Percentiles rank a stretch among this genome's conserved stretches.
Evolutionary conservation across 2,113 vertebrate genomes (phyloP).

Genomic region (Psittacula cyanocephala): DNA sequence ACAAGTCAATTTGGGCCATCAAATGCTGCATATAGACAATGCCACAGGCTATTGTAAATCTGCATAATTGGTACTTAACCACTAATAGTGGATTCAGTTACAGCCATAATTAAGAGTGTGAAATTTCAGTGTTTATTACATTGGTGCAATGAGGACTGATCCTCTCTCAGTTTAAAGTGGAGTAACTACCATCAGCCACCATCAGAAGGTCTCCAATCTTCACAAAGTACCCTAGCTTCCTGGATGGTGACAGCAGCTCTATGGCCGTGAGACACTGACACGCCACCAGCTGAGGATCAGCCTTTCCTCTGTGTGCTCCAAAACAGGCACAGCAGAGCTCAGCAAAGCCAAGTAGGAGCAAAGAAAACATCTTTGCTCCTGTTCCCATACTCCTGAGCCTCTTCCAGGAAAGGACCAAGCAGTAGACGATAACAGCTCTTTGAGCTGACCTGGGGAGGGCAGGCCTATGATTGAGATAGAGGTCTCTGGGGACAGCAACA

Average conservation of each 20-base stretch:
- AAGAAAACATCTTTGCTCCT: background rate
- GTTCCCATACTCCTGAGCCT: background rate
- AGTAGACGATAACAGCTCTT: background rate
- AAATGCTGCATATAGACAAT: background rate
- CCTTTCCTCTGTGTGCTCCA: background rate
- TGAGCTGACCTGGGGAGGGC: background rate
- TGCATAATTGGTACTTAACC: constrained; percentile 7
- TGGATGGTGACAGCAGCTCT: background rate
- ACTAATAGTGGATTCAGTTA: background rate
- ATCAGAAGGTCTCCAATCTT: background rate
- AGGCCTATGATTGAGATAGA: background rate
- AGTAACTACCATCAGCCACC: background rate
- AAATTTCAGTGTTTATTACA: background rate
- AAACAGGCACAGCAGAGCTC: background rate
- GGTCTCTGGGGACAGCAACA: constrained; percentile 7
- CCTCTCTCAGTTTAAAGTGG: background rate
- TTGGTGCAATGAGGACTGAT: background rate
- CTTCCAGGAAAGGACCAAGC: background rate
- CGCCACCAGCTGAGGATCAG: background rate
- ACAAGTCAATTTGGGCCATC: background rate
- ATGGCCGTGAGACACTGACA: fast-evolving
- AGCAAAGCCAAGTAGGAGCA: background rate
- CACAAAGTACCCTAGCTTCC: too few species aligned
- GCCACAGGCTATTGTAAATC: constrained; percentile 2
- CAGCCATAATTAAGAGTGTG: background rate